These are phyloP conservation scores for Drosophila rufa DNA, from an alignment of 1,140 invertebrate species.

Conservation along the genomic window DNA sequence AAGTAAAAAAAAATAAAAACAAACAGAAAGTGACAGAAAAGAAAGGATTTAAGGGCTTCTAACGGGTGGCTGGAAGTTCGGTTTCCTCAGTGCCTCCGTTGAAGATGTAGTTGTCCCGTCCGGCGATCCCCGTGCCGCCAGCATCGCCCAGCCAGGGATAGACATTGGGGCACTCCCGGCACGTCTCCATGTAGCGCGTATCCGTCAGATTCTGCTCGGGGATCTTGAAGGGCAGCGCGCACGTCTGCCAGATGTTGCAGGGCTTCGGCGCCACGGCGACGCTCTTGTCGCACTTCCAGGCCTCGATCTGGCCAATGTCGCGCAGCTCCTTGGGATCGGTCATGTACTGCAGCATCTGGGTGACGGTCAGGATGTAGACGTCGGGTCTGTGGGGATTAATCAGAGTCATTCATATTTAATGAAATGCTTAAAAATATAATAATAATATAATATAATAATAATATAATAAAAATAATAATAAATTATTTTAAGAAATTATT, in stretches of 20 bases:
- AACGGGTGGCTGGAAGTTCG: not conserved
- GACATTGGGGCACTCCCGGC: constrained; percentile 93
- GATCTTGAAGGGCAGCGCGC: constrained; percentile 92
- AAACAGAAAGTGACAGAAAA: not conserved
- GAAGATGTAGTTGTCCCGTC: constrained; percentile 92
- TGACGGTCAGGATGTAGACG: constrained; percentile 96
- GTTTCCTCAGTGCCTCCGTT: not conserved
- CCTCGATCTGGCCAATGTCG: constrained; percentile 89
- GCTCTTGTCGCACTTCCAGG: constrained; percentile 93
- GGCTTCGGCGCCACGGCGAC: constrained; percentile 88
- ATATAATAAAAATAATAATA: too few relatives aligned
- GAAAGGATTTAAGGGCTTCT: not conserved
- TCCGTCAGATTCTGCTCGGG: constrained; percentile 91
- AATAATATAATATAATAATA: too few relatives aligned
- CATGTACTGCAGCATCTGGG: constrained; percentile 95
- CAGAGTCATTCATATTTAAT: not conserved
- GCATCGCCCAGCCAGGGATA: constrained; percentile 89
- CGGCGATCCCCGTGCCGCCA: constrained; percentile 91
- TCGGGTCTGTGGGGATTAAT: constrained; percentile 88
- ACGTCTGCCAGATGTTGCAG: constrained; percentile 94
- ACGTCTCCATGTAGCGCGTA: constrained; percentile 95
- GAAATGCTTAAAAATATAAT: constrained; percentile 2
- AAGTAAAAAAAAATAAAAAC: not conserved
- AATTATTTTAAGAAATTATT: not conserved
- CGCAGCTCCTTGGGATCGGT: constrained; percentile 92